Evolutionary conservation across 2,113 vertebrate genomes (phyloP), one percentile per base, ranked within the genome.

Genomic region (Datnioides undecimradiatus): DNA sequence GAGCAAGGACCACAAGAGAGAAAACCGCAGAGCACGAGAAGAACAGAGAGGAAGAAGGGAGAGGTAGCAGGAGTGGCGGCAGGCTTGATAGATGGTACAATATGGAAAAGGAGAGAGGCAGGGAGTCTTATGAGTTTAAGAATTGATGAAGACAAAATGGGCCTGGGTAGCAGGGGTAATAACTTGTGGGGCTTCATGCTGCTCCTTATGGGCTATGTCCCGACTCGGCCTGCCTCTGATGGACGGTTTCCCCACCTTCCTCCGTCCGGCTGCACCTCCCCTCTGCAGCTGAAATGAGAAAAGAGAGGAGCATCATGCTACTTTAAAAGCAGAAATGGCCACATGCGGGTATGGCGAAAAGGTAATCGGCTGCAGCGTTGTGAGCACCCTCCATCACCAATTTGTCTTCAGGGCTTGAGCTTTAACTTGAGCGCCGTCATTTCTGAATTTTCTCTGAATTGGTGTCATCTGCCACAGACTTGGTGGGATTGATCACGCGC

Each of bases 71-170:
- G 79, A 81, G 81, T 34, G 69, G 80, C 41, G 58, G 70, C 79
- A 25, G 57, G 72, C 76, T 88, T 95, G 94, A 95, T 94, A 92
- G 92, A 95, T 94, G 89, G 93, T 52, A 94, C 92, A 93, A 93
- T 95, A 94, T 93, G 87, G 88, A 86, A 77, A 79, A 80, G 84
- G 83, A 91, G 88, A 91, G 91, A 91, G 87, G 89, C 84, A 76
- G 91, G 88, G 91, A 93, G 91, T 93, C 90, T 92, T 93, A 94
- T 94, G 91, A 93, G 92, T 94, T 94, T 94, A 93, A 92, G 91
- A 93, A 94, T 88, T 95, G 93, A 95, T 94, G 93, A 94, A 95
- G 94, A 95, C 91, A 93, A 93, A 95, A 93, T 83, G 88, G 88
- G 87, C 77, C 80, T 16, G 75, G 80, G 85, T 86, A 91, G 88